These are phyloP conservation scores for Platycnemis pennipes DNA, from an alignment of 2,888 invertebrate genomes.

Conservation along the genomic window DNA sequence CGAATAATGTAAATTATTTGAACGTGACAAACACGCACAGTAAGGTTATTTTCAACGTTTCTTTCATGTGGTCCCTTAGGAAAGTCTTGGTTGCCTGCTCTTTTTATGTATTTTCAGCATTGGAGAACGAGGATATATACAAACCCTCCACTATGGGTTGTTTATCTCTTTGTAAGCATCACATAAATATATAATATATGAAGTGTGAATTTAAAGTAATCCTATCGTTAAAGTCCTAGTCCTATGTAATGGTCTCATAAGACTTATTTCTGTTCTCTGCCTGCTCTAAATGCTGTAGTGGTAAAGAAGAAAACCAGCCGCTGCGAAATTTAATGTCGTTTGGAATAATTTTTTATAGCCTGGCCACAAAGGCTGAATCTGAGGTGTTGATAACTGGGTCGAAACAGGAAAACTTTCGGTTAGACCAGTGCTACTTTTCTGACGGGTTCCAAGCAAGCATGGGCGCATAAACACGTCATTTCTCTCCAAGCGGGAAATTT, in stretches of 20 bases:
- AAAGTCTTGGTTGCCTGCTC: background rate
- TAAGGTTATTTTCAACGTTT: too few species aligned
- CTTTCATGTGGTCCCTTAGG: background rate
- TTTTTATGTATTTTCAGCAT: background rate
- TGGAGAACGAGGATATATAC: background rate
- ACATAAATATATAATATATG: background rate
- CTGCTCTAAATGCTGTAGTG: background rate
- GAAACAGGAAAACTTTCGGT: background rate
- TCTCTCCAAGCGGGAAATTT: too few species aligned
- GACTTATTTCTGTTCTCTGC: background rate
- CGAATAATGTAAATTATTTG: too few species aligned
- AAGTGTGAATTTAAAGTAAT: background rate
- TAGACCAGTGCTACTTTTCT: background rate
- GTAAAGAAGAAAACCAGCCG: background rate
- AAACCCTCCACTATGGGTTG: background rate
- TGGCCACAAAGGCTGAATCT: background rate
- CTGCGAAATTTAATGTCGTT: background rate
- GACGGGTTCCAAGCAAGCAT: too few species aligned
- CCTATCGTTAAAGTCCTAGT: background rate
- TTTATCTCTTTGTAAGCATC: background rate
- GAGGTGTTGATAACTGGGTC: background rate
- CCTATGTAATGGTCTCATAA: background rate
- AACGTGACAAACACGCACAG: too few species aligned
- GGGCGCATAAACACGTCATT: too few species aligned
- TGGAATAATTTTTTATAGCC: background rate